Evolutionary conservation across 2,797 vertebrate genomes (phyloP).

Genomic region (Hoplostethus atlanticus): DNA sequence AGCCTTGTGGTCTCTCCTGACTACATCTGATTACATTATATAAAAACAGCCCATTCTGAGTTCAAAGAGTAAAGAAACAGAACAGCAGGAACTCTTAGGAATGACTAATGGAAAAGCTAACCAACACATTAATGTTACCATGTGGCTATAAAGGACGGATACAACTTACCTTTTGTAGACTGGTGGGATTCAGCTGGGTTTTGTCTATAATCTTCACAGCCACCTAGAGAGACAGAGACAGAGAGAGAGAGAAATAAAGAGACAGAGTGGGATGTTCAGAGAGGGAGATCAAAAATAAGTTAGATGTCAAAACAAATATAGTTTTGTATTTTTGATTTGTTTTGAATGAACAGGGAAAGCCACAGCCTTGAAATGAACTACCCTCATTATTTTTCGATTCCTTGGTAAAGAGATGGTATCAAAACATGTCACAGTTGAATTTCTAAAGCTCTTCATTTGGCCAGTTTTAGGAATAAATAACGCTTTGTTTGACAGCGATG

Average conservation of each 20-base stretch:
- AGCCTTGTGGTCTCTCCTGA: conserved; percentile 71
- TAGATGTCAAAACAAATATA: conserved; percentile 40
- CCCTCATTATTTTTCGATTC: conserved; percentile 51
- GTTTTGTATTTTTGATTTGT: conserved; percentile 34
- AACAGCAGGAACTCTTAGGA: conserved; percentile 33
- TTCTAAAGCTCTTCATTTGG: neutral
- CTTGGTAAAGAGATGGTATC: conserved; percentile 33
- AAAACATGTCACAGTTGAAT: conserved; percentile 55
- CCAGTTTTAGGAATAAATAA: conserved; percentile 5
- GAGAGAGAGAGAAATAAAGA: conserved; percentile 10
- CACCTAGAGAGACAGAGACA: conserved; percentile 70
- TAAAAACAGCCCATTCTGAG: conserved; percentile 71
- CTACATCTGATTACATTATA: conserved; percentile 76
- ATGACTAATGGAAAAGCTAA: conserved; percentile 59
- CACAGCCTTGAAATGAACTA: conserved; percentile 8
- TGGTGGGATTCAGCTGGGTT: conserved; percentile 85
- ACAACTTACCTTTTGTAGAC: conserved; percentile 84
- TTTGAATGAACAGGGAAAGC: conserved; percentile 20
- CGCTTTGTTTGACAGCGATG: conserved; percentile 10
- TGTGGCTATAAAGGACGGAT: conserved; percentile 46
- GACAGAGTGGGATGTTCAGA: neutral
- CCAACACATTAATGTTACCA: conserved; percentile 56
- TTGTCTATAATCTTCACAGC: conserved; percentile 87
- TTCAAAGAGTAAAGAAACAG: conserved; percentile 71
- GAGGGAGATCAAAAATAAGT: conserved; percentile 26